Base-by-base conservation (phyloP, 2,113 vertebrate genomes). In the Zingel zingel region DNA sequence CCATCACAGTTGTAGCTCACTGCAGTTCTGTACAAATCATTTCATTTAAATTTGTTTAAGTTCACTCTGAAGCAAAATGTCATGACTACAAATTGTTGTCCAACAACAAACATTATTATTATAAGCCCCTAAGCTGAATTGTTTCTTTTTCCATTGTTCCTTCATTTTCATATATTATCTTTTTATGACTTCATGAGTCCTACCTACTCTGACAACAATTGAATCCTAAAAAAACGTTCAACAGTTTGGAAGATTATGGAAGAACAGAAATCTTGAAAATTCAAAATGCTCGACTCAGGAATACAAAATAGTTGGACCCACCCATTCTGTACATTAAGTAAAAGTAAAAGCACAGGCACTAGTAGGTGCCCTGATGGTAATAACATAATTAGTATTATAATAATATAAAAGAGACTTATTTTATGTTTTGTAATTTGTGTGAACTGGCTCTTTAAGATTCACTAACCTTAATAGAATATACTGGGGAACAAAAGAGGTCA, bases 221-320 rank as follows among this genome's bases (percentile, higher is more conserved):
- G 27, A 27, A 27, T 27, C 27, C 27, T 27, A 21, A 59, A 77
- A 81, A 88, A 85, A n/a, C n/a, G 79, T 56, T 85, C 71, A 85
- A 16, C 12, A 4, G 43, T 73, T 79, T 47, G 25, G 9, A 47
- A 36, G 67, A 72, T 66, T 73, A 36, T 50, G 23, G 45, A 36
- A 80, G 9, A 59, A 33, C 11, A 54, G 25, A 59, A 33, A 74
- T 15, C 45, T 59, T 30, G 33, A 63, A 10, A 64, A 69, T 54
- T 30, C 18, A 58, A 84, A 72, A 80, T 9, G 54, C 16, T 80
- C 18, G 30, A 9, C 27, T 57, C 5, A 62, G 30, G 53, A 68
- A 39, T 47, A 50, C 15, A 45, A 58, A 71, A 36, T n/a, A 13
- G 13, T 64, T 33, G 27, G 1, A 39, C 13, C 67, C 8, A 45